These are phyloP conservation scores for Leptopterna dolabrata DNA, from an alignment of 2,888 invertebrate genomes.

Conservation along the genomic window DNA sequence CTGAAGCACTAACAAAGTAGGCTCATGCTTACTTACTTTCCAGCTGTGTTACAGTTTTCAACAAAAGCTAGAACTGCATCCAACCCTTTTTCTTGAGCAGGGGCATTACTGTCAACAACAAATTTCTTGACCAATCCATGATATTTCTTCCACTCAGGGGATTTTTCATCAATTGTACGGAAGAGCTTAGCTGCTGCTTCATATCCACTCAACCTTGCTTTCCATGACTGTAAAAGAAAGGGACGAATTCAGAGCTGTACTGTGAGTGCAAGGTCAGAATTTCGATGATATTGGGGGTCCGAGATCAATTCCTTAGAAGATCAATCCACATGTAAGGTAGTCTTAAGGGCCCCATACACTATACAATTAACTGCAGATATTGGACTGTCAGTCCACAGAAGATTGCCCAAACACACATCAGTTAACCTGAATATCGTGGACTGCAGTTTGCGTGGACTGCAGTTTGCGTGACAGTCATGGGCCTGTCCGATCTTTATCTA, in stretches of 20 bases:
- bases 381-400: too few relatives aligned
- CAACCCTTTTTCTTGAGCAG: slow-evolving; percentile 94
- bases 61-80: slow-evolving; percentile 92
- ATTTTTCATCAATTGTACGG: slow-evolving; percentile 90
- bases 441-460: too few relatives aligned
- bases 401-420: too few relatives aligned
- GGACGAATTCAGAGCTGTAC: not conserved
- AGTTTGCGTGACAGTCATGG: too few relatives aligned
- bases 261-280: not conserved
- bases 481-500: too few relatives aligned
- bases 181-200: slow-evolving; percentile 93
- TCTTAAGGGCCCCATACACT: too few relatives aligned
- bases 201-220: slow-evolving; percentile 93
- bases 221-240: slow-evolving; percentile 78
- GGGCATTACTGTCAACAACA: slow-evolving; percentile 92
- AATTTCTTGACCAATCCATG: slow-evolving; percentile 92
- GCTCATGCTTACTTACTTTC: slow-evolving; percentile 72
- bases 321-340: not conserved
- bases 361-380: too few relatives aligned
- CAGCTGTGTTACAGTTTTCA: slow-evolving; percentile 89
- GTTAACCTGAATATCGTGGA: too few relatives aligned
- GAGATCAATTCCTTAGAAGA: not conserved
- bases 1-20: too few relatives aligned
- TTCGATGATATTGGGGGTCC: not conserved
- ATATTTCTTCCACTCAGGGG: slow-evolving; percentile 93